Evolutionary conservation across 2,113 vertebrate species (phyloP).

Genomic region (Casuarius casuarius): DNA sequence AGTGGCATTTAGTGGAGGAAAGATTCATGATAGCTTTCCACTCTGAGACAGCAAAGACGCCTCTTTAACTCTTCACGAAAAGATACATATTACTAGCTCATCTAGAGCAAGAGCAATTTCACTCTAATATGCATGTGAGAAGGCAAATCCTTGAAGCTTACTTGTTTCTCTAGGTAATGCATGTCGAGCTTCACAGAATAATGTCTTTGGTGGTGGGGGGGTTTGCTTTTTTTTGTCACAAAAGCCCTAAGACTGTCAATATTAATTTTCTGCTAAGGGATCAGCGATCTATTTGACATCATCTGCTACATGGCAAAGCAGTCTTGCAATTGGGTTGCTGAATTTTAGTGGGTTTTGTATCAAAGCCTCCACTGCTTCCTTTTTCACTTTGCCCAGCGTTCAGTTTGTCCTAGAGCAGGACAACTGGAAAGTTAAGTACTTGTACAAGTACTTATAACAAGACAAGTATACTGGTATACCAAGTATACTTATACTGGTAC

Average conservation of each 20-base stretch:
- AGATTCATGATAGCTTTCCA: not conserved
- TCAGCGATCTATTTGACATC: not conserved
- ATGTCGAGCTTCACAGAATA: not conserved
- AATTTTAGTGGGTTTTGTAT: not conserved
- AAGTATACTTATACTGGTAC: too few relatives aligned
- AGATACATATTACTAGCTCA: not conserved
- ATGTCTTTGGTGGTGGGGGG: not conserved
- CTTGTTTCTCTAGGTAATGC: not conserved
- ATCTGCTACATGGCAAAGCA: not conserved
- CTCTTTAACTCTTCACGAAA: not conserved
- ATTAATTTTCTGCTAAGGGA: not conserved
- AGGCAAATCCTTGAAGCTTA: not conserved
- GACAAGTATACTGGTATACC: too few relatives aligned
- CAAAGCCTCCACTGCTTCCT: not conserved
- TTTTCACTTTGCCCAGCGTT: not conserved
- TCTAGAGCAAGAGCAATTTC: not conserved
- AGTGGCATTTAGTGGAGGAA: not conserved
- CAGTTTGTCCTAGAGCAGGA: not conserved
- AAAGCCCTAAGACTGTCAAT: not conserved
- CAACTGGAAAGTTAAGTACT: not conserved
- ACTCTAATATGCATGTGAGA: not conserved
- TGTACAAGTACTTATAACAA: too few relatives aligned
- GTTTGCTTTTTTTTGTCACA: not conserved
- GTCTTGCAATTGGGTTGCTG: not conserved
- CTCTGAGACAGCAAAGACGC: not conserved